Conservation (phyloP, 2,888 invertebrate species). For the Ophioninae sp. region DNA sequence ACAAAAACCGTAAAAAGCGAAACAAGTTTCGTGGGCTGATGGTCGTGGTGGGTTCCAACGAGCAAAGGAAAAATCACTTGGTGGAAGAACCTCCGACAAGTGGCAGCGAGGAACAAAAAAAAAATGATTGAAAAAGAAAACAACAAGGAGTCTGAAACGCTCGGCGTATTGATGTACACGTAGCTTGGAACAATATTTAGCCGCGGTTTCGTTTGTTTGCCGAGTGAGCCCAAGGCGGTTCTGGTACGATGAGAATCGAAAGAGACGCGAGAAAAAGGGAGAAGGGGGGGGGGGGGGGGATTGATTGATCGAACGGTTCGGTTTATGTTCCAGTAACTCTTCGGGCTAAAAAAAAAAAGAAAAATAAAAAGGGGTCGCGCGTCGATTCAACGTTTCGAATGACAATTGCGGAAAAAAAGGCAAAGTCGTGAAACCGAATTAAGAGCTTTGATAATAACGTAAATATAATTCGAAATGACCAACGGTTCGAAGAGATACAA, state of each 20-base stretch:
- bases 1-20: neutral
- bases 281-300: neutral
- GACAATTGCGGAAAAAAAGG: neutral
- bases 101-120: neutral
- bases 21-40: neutral
- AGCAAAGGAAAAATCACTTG: neutral
- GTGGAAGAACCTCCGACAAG: neutral
- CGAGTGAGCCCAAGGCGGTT: conserved; percentile 21
- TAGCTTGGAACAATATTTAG: conserved; percentile 57
- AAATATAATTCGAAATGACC: neutral
- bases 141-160: neutral
- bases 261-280: neutral
- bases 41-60: neutral
- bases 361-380: neutral
- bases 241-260: neutral
- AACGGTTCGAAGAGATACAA: neutral
- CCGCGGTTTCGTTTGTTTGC: conserved; percentile 49
- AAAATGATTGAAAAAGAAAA: neutral
- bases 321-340: neutral
- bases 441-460: neutral
- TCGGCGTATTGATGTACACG: conserved; percentile 4
- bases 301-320: neutral
- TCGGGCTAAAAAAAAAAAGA: neutral
- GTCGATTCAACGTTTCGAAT: neutral
- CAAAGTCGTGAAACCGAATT: neutral